These are phyloP conservation scores for Sebastes taczanowskii DNA, from an alignment of 2,797 vertebrate genomes.

Conservation along the genomic window DNA sequence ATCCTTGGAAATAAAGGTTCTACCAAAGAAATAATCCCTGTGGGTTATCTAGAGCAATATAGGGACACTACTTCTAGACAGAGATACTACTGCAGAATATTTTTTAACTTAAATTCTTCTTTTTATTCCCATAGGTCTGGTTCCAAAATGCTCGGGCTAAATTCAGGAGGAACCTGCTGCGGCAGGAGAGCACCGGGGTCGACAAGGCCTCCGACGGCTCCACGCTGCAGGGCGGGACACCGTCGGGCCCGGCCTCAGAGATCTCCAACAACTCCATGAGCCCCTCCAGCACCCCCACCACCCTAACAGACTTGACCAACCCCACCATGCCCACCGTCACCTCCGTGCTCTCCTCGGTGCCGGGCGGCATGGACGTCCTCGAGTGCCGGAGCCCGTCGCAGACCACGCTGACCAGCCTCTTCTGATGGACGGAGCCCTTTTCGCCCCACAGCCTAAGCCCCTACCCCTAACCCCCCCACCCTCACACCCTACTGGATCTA, in stretches of 20 bases:
- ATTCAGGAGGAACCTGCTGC: slow-evolving; percentile 97
- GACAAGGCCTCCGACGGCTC: slow-evolving; percentile 96
- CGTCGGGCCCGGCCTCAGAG: slow-evolving; percentile 95
- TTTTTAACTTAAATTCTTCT: background rate
- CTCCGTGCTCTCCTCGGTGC: slow-evolving; percentile 93
- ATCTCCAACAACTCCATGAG: slow-evolving; percentile 98
- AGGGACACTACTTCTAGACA: background rate
- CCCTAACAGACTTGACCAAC: slow-evolving; percentile 98
- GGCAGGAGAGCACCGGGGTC: slow-evolving; percentile 95
- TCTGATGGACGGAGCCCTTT: slow-evolving; percentile 87
- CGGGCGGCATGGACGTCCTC: slow-evolving; percentile 91
- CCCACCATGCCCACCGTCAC: slow-evolving; percentile 98
- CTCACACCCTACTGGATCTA: slow-evolving; percentile 44
- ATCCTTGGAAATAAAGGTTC: background rate
- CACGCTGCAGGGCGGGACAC: slow-evolving; percentile 92
- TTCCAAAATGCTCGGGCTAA: slow-evolving; percentile 99
- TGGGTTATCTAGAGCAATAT: background rate
- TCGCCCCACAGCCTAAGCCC: background rate
- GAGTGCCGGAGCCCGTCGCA: slow-evolving; percentile 98
- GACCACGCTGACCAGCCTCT: slow-evolving; percentile 98
- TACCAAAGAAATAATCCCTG: background rate
- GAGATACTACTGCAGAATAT: background rate
- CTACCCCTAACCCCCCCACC: background rate
- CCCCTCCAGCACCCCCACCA: slow-evolving; percentile 97
- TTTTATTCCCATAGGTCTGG: slow-evolving; percentile 87